A percentile compares a stretch with the other conserved stretches of the same genome.
Conservation (phyloP, 1,140 invertebrate genomes). For the Octopus sinensis region DNA sequence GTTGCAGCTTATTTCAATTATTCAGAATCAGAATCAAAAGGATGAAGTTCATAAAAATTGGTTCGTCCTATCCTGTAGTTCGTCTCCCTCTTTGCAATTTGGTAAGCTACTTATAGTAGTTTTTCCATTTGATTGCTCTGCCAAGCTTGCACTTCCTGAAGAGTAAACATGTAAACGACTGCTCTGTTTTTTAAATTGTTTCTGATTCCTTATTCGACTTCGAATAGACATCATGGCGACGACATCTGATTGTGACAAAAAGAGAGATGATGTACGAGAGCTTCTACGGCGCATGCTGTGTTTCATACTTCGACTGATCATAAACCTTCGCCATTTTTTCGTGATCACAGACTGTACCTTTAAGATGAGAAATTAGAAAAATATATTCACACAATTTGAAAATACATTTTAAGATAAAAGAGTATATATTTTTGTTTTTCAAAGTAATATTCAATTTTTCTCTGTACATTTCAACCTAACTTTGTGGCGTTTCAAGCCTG, state of each 20-base stretch:
- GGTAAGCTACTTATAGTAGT: too few relatives aligned
- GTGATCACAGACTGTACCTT: conserved; percentile 43
- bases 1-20: too few relatives aligned
- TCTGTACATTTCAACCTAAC: too few relatives aligned
- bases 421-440: too few relatives aligned
- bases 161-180: not conserved
- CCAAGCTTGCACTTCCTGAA: not conserved
- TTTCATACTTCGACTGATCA: conserved; percentile 31
- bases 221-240: conserved; percentile 33
- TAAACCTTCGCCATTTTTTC: conserved; percentile 47
- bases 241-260: conserved; percentile 43
- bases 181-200: not conserved
- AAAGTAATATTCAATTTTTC: too few relatives aligned
- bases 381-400: not conserved
- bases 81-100: too few relatives aligned
- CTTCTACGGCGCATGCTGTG: conserved; percentile 34
- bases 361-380: not conserved
- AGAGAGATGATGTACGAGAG: conserved; percentile 41
- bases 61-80: too few relatives aligned
- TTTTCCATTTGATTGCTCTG: too few relatives aligned
- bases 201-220: conserved; percentile 27
- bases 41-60: too few relatives aligned
- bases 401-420: not conserved
- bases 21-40: too few relatives aligned
- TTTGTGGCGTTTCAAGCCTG: too few relatives aligned